phyloP scores from a whole-genome alignment of 2,888 invertebrate genomes.

The Seira sanloemensis region DNA sequence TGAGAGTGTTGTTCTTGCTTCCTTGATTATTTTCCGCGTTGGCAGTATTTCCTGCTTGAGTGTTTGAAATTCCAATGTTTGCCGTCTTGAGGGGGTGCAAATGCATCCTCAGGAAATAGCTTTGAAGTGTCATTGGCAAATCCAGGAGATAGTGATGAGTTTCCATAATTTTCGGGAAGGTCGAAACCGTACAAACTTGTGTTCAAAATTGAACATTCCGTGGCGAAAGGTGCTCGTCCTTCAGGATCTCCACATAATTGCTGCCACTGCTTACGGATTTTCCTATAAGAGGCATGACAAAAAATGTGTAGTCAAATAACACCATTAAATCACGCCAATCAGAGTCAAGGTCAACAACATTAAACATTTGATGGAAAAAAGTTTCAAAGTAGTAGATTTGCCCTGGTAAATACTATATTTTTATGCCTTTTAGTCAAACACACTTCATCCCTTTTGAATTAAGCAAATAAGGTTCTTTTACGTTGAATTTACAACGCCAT shows the following conservation, averaged over 20 bases:
- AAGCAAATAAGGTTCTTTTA: conserved; percentile 8
- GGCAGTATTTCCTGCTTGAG: conserved; percentile 83
- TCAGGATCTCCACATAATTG: conserved; percentile 63
- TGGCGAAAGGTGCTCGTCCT: conserved; percentile 61
- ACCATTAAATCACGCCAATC: neutral
- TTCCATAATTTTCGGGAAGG: conserved; percentile 40
- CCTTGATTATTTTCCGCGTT: conserved; percentile 77
- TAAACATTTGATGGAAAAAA: no score
- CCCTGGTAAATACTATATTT: neutral
- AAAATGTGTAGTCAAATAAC: conserved; percentile 8
- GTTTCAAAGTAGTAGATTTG: neutral
- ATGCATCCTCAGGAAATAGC: conserved; percentile 40
- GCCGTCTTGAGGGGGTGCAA: conserved; percentile 82
- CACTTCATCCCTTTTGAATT: neutral
- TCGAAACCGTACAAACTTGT: conserved; percentile 62
- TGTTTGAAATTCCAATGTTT: conserved; percentile 87
- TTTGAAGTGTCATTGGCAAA: conserved; percentile 42
- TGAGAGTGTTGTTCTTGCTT: conserved; percentile 65
- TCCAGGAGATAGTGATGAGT: conserved; percentile 23
- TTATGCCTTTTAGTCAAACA: no score
- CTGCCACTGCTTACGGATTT: conserved; percentile 59
- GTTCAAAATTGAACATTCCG: conserved; percentile 71
- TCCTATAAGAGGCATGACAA: conserved; percentile 57
- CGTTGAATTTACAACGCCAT: neutral
- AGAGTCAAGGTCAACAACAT: conserved; percentile 10